Base-by-base conservation (phyloP, 1,140 invertebrate species). In the Papilio machaon region DNA sequence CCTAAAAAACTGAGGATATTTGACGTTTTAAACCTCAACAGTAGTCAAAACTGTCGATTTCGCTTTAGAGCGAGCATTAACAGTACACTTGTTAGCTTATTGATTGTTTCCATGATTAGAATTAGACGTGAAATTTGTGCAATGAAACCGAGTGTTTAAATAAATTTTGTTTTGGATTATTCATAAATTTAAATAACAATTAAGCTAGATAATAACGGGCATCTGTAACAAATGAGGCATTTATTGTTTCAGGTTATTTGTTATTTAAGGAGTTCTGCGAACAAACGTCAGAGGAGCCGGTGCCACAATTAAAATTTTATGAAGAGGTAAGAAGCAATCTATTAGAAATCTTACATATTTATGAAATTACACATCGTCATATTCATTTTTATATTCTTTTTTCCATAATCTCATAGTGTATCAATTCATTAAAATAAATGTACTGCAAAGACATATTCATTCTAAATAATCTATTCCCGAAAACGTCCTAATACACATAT, bases 181-280 rank as follows among this genome's bases (percentile, higher is more conserved):
- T 70, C 35, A 35, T 35, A 17, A 30, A 38, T 35, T 67, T 70
- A 70, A 7, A 35, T 13, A 35, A 70, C 13, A 70, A 70, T 70
- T 70, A 70, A 70, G 64, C 30, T 15, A 35, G 30, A 35, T 35
- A 70, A 70, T 70, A 38, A 38, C 13, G 38, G 64, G 64, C 6
- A 38, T 70, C 30, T 1, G 64, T 70, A 35, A 70, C 30, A 70
- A 70, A 70, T 70, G 13, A 70, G 35, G 30, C 23, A 70, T 70
- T 70, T 70, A 76, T 79, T 95, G 90, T 96, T 97, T 86, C 96
- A 98, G 98, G 99, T 92, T 99, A 99, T 96, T 97, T 99, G 92
- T 96, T 99, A 95, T 99, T 99, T 96, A 99, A 99, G 96, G 99
- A 99, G 95, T 99, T 98, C 96, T 99, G 99, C 95, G 99, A 99